A percentile compares a stretch with the other conserved stretches of the same genome.
Evolutionary conservation across 1,140 invertebrate species (phyloP).

Genomic region (Maconellicoccus hirsutus): DNA sequence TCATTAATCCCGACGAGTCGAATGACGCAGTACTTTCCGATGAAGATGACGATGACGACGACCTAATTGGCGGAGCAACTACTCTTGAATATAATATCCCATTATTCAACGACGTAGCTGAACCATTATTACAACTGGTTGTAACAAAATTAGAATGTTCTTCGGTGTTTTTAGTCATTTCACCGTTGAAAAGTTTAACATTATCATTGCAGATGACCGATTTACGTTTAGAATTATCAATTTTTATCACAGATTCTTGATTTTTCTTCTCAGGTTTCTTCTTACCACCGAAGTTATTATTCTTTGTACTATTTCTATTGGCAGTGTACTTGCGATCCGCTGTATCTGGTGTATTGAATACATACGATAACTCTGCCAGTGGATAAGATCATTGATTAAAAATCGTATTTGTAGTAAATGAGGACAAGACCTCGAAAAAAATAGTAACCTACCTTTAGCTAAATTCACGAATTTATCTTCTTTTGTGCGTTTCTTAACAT

Average conservation of each 20-base stretch:
- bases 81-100: not conserved
- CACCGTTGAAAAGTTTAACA: not conserved
- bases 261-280: not conserved
- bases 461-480: conserved; percentile 17
- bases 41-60: not conserved
- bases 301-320: not conserved
- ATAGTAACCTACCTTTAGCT: not conserved
- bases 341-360: not conserved
- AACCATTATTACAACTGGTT: not conserved
- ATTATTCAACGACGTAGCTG: not conserved
- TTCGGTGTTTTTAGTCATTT: not conserved
- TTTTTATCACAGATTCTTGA: not conserved
- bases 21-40: not conserved
- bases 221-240: not conserved
- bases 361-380: not conserved
- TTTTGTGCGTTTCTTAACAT: conserved; percentile 4
- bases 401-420: no score
- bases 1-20: not conserved
- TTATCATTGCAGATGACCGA: not conserved
- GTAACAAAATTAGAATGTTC: not conserved
- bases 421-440: no score
- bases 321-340: not conserved
- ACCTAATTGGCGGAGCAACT: not conserved
- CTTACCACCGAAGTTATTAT: not conserved
- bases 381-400: not conserved